A percentile compares a stretch with the other conserved stretches of the same genome.
Evolutionary conservation across 2,797 vertebrate genomes (phyloP).

Genomic region (Nothura maculosa): DNA sequence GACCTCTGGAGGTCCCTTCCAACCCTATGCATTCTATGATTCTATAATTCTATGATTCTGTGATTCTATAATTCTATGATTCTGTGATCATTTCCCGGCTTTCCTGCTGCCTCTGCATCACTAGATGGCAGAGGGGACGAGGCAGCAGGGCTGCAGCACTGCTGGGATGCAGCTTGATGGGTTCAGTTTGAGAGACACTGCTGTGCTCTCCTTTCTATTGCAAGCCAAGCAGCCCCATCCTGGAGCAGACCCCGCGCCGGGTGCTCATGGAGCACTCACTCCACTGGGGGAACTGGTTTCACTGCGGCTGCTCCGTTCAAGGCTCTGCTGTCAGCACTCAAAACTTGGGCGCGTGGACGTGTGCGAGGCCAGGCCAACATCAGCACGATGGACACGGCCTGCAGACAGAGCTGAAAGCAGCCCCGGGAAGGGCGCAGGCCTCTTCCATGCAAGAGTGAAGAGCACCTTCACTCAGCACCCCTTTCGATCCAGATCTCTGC

Average conservation of each 20-base stretch:
- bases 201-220: too few relatives aligned
- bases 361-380: neutral
- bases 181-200: too few relatives aligned
- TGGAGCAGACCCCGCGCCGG: too few relatives aligned
- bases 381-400: neutral
- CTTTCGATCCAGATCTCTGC: constrained; percentile 18
- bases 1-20: too few relatives aligned
- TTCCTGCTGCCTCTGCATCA: neutral
- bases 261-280: neutral
- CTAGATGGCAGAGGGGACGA: too few relatives aligned
- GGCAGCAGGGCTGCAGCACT: too few relatives aligned
- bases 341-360: fast-evolving
- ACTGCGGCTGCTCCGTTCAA: neutral
- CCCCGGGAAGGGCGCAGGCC: neutral
- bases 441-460: neutral
- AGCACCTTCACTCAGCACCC: constrained; percentile 20
- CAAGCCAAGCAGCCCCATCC: too few relatives aligned
- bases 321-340: neutral
- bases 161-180: neutral
- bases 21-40: too few relatives aligned
- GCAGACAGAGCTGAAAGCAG: neutral
- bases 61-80: too few relatives aligned
- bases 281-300: neutral
- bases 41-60: too few relatives aligned
- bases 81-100: neutral